Percentiles rank a stretch among this genome's conserved stretches.
phyloP scores from a whole-genome alignment of 1,140 invertebrate species.

The Drosophila ogumai region DNA sequence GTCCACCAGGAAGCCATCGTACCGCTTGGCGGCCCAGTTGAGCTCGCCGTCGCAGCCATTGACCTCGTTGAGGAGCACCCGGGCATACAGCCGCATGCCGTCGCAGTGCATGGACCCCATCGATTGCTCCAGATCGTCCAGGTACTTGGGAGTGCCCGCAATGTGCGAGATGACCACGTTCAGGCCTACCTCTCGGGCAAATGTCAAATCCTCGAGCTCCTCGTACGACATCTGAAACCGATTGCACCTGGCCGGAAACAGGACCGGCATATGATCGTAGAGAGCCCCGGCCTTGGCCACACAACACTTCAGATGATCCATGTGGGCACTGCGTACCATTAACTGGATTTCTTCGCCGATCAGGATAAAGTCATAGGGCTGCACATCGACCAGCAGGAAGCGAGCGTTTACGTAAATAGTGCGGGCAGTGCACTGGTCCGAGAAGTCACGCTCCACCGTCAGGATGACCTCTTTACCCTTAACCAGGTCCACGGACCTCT shows the following conservation, averaged over 20 bases:
- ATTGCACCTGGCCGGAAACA: constrained; percentile 62
- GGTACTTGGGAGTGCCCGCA: constrained; percentile 54
- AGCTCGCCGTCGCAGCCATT: constrained; percentile 58
- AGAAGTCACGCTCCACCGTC: constrained; percentile 61
- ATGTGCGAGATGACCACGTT: constrained; percentile 71
- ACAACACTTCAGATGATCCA: constrained; percentile 49
- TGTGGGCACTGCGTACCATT: constrained; percentile 33
- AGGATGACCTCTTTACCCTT: constrained; percentile 36
- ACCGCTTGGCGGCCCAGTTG: constrained; percentile 64
- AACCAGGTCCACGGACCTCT: constrained; percentile 1
- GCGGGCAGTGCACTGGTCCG: constrained; percentile 15
- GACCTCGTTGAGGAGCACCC: constrained; percentile 70
- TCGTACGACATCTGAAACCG: constrained; percentile 64
- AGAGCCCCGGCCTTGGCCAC: constrained; percentile 58
- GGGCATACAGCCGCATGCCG: constrained; percentile 60
- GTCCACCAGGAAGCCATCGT: constrained; percentile 77
- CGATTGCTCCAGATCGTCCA: constrained; percentile 52
- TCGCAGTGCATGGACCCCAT: constrained; percentile 59
- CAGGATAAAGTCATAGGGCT: constrained; percentile 62
- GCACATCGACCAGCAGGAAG: constrained; percentile 60
- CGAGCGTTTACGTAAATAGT: constrained; percentile 72
- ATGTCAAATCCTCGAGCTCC: constrained; percentile 79
- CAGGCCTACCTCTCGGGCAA: constrained; percentile 70
- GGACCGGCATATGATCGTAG: constrained; percentile 63
- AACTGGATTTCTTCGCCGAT: constrained; percentile 70